Evolutionary conservation across 2,113 vertebrate genomes (phyloP).

Genomic region (Alexandromys fortis): DNA sequence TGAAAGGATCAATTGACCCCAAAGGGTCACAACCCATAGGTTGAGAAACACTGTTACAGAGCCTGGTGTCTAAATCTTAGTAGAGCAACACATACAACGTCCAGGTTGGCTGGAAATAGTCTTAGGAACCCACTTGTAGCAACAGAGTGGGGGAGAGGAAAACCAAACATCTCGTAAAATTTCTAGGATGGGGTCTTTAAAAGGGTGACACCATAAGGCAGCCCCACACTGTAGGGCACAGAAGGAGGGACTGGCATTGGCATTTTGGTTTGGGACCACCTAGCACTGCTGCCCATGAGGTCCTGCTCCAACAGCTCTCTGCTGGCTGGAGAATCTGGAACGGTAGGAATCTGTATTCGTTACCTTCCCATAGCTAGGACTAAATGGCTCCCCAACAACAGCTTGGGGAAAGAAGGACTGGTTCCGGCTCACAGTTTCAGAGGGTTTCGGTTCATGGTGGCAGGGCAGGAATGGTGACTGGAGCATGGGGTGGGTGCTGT

Average conservation of each 20-base stretch:
- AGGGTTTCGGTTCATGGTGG: too few relatives aligned
- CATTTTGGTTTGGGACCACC: not conserved
- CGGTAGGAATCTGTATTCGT: not conserved
- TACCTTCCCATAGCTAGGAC: not conserved
- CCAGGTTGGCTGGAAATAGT: not conserved
- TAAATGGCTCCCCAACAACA: not conserved
- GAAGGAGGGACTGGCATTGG: not conserved
- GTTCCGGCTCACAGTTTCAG: not conserved
- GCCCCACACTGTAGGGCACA: not conserved
- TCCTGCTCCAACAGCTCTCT: not conserved
- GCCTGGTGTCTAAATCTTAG: not conserved
- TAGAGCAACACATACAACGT: not conserved
- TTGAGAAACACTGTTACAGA: not conserved
- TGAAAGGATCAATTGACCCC: not conserved
- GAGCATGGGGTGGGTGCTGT: not conserved
- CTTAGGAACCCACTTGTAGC: not conserved
- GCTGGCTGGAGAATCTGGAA: not conserved
- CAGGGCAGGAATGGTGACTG: not conserved
- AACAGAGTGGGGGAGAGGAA: not conserved
- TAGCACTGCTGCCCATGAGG: not conserved
- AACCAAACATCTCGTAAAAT: not conserved
- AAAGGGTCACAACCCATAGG: not conserved
- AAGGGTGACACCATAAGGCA: not conserved
- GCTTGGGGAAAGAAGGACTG: too few relatives aligned
- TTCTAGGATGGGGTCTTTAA: not conserved